These are phyloP conservation scores for Enteromius fasciolatus DNA, from an alignment of 2,797 vertebrate genomes.

Conservation along the genomic window DNA sequence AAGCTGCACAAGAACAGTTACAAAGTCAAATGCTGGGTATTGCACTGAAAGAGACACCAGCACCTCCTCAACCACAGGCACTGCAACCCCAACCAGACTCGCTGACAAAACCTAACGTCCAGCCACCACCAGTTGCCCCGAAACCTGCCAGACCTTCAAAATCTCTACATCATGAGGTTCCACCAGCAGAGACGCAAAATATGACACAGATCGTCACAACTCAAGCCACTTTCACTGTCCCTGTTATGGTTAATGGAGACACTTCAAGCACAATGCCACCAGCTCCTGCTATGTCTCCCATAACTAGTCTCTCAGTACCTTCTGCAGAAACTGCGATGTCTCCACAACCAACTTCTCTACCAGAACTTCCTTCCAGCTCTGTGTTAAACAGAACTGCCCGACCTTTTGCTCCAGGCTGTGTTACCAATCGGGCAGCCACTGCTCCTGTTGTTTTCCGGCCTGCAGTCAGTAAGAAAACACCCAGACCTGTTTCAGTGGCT, in stretches of 20 bases:
- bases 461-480: constrained; percentile 77
- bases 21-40: constrained; percentile 56
- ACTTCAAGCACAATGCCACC: constrained; percentile 2
- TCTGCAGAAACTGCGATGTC: constrained; percentile 49
- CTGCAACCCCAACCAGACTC: constrained; percentile 23
- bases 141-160: constrained; percentile 65
- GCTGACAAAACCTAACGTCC: constrained; percentile 57
- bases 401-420: constrained; percentile 91
- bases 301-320: constrained; percentile 39
- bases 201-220: background rate
- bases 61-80: constrained; percentile 19
- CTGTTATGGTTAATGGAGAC: constrained; percentile 28
- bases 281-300: background rate
- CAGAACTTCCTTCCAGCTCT: constrained; percentile 73
- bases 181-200: constrained; percentile 16
- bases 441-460: constrained; percentile 91
- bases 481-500: constrained; percentile 74
- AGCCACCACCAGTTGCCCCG: constrained; percentile 67
- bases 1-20: constrained; percentile 62
- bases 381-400: constrained; percentile 87
- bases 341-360: constrained; percentile 69
- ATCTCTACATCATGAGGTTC: constrained; percentile 21
- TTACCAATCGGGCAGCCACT: constrained; percentile 84
- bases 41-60: constrained; percentile 39
- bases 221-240: constrained; percentile 6